Evolutionary conservation across 2,888 invertebrate genomes (phyloP).

Genomic region (Dromius quadrimaculatus): DNA sequence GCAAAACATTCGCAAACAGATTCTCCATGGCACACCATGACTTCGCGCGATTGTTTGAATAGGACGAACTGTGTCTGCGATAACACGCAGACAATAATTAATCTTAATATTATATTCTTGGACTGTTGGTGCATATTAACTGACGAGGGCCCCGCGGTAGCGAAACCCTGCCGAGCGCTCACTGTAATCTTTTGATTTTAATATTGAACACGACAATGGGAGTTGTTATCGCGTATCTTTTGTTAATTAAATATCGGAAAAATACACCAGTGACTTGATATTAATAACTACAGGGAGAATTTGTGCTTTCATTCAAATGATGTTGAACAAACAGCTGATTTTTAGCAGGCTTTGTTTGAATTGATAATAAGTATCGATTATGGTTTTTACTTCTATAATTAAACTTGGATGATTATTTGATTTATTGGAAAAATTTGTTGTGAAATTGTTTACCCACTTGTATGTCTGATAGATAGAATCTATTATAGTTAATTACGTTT

Average conservation of each 20-base stretch:
- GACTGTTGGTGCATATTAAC: constrained; percentile 43
- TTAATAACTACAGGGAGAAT: constrained; percentile 22
- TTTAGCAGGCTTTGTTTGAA: constrained; percentile 23
- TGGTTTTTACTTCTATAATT: constrained; percentile 44
- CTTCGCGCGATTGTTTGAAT: constrained; percentile 64
- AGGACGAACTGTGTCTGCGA: constrained; percentile 62
- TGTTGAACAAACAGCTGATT: constrained; percentile 37
- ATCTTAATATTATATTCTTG: constrained; percentile 66
- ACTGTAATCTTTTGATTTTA: constrained; percentile 45
- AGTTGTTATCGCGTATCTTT: constrained; percentile 48
- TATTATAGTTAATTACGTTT: constrained; percentile 31
- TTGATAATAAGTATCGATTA: constrained; percentile 43
- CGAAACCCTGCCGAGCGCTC: constrained; percentile 30
- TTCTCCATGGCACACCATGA: constrained; percentile 58
- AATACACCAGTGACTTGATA: constrained; percentile 32
- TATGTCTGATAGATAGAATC: constrained; percentile 9
- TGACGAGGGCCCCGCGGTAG: constrained; percentile 17
- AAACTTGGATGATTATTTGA: constrained; percentile 35
- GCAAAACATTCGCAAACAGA: constrained; percentile 45
- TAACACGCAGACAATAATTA: constrained; percentile 60
- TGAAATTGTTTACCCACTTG: constrained; percentile 30
- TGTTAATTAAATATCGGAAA: constrained; percentile 52
- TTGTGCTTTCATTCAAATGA: constrained; percentile 21
- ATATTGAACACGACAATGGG: constrained; percentile 49
- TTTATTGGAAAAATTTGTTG: constrained; percentile 18